Evolutionary conservation across 2,113 vertebrate genomes (phyloP).

Genomic region (Myocastor coypus): DNA sequence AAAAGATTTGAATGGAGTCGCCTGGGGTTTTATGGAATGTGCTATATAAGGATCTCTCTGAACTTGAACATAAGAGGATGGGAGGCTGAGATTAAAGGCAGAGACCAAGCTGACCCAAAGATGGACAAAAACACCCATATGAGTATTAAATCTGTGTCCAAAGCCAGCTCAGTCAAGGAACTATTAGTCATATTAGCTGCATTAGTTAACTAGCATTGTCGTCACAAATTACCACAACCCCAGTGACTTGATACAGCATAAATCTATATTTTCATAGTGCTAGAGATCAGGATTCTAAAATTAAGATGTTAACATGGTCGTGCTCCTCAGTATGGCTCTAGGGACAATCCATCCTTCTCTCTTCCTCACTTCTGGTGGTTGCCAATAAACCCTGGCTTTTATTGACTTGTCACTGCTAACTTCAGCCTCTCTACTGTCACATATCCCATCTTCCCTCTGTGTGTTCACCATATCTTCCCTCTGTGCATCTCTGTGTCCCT

Average conservation of each 20-base stretch:
- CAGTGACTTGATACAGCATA: neutral
- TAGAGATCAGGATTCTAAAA: neutral
- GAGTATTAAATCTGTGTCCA: neutral
- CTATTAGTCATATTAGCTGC: neutral
- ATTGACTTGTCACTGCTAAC: neutral
- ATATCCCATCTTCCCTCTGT: neutral
- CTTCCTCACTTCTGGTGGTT: neutral
- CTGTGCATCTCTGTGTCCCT: neutral
- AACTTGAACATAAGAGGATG: neutral
- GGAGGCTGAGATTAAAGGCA: neutral
- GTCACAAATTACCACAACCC: neutral
- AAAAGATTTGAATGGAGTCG: neutral
- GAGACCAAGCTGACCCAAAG: neutral
- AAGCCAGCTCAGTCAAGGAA: neutral
- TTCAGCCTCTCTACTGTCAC: neutral
- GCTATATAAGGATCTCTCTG: neutral
- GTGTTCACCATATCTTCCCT: neutral
- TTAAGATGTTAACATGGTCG: neutral
- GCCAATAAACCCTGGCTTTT: neutral
- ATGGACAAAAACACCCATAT: neutral
- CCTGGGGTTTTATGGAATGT: neutral
- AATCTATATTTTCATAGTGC: neutral
- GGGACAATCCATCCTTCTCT: neutral
- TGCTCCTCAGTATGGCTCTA: neutral
- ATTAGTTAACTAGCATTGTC: neutral